phyloP scores from a whole-genome alignment of 2,113 vertebrate genomes.

The Lampris incognitus region DNA sequence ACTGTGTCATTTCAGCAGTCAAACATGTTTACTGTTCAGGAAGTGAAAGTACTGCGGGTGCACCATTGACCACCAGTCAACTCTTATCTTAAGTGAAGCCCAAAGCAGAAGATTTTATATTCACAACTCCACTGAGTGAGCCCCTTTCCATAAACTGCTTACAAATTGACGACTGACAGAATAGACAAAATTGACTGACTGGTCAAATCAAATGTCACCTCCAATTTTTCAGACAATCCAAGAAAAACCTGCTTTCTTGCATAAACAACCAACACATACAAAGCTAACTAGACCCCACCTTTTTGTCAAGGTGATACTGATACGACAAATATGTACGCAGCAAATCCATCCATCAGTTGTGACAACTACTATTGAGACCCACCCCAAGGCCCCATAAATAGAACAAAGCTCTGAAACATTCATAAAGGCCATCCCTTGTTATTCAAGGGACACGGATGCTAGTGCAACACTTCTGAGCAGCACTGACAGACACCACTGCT shows the following conservation, averaged over 20 bases:
- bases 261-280: constrained; percentile 37
- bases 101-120: constrained; percentile 20
- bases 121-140: constrained; percentile 46
- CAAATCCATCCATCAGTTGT: constrained; percentile 58
- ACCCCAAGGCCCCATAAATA: constrained; percentile 63
- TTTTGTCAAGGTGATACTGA: constrained; percentile 20
- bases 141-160: constrained; percentile 63
- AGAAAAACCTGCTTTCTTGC: constrained; percentile 34
- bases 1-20: constrained; percentile 1
- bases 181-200: constrained; percentile 40
- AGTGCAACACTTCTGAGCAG: constrained; percentile 54
- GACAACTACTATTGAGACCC: constrained; percentile 55
- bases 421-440: constrained; percentile 72
- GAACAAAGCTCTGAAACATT: constrained; percentile 73
- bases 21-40: constrained; percentile 7
- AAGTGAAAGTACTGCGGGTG: too few relatives aligned
- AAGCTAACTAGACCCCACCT: neutral
- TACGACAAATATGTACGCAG: constrained; percentile 27
- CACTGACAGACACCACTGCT: constrained; percentile 61
- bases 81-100: neutral
- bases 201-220: constrained; percentile 56
- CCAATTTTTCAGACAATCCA: constrained; percentile 44
- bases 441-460: constrained; percentile 67
- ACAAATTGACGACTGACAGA: constrained; percentile 14
- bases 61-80: constrained; percentile 21